Evolutionary conservation across 2,113 vertebrate genomes (phyloP).

Genomic region (Solea senegalensis): DNA sequence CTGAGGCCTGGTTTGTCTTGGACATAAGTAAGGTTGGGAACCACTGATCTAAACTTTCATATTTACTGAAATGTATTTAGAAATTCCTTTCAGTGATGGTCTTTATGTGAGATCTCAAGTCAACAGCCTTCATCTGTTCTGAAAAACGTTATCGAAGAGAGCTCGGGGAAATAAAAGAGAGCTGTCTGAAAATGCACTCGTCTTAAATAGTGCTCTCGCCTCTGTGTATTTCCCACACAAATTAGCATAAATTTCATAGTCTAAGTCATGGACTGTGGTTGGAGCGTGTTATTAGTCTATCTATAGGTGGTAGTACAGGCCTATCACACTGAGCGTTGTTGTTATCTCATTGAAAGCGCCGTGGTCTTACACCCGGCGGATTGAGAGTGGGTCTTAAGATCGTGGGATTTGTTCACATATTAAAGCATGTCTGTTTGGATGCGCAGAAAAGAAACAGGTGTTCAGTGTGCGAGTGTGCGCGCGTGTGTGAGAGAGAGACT

Average conservation of each 20-base stretch:
- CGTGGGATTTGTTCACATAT: slow-evolving; percentile 80
- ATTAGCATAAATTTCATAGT: slow-evolving; percentile 82
- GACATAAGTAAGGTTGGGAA: too few relatives aligned
- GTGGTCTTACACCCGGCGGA: slow-evolving; percentile 70
- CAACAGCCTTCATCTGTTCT: slow-evolving; percentile 40
- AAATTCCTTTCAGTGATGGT: background rate
- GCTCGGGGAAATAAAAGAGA: slow-evolving; percentile 59
- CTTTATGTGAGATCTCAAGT: slow-evolving; percentile 21
- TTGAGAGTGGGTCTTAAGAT: slow-evolving; percentile 73
- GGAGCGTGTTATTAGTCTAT: slow-evolving; percentile 71
- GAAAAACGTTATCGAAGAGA: slow-evolving; percentile 58
- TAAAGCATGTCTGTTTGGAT: slow-evolving; percentile 75
- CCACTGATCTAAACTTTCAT: background rate
- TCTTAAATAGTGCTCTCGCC: slow-evolving; percentile 62
- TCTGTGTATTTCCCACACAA: slow-evolving; percentile 75
- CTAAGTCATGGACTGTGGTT: slow-evolving; percentile 65
- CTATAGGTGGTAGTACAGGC: slow-evolving; percentile 63
- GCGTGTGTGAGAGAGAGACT: slow-evolving; percentile 17
- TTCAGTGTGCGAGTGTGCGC: slow-evolving; percentile 66
- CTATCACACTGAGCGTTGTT: slow-evolving; percentile 66
- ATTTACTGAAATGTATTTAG: background rate
- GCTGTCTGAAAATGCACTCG: slow-evolving; percentile 55
- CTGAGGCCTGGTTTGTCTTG: too few relatives aligned
- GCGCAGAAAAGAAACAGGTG: slow-evolving; percentile 81
- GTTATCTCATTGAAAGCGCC: slow-evolving; percentile 73